Evolutionary conservation across 2,113 vertebrate species (phyloP).

Genomic region (Barbus barbus): DNA sequence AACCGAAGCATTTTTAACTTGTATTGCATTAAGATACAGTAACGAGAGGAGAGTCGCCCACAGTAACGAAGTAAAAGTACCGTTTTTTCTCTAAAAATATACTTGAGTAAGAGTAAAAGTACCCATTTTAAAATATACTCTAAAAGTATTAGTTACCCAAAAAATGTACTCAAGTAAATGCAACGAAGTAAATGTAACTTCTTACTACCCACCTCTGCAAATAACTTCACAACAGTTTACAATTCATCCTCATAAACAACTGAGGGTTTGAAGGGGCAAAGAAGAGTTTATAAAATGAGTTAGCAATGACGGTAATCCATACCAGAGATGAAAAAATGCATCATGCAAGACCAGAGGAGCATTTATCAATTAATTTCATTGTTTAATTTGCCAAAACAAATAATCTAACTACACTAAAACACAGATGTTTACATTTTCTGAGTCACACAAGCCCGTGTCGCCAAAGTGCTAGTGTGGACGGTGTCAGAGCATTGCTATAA

Average conservation of each 20-base stretch:
- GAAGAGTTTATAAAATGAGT: not conserved
- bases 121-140: too few relatives aligned
- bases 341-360: not conserved
- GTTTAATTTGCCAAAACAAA: not conserved
- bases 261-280: conserved; percentile 2
- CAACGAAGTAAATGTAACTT: too few relatives aligned
- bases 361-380: not conserved
- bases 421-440: not conserved
- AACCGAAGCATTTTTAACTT: too few relatives aligned
- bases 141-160: too few relatives aligned
- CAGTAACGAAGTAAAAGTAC: too few relatives aligned
- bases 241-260: conserved; percentile 38
- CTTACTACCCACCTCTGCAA: too few relatives aligned
- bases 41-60: too few relatives aligned
- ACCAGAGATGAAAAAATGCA: not conserved
- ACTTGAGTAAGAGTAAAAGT: too few relatives aligned
- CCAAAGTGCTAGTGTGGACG: not conserved
- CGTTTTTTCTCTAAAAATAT: too few relatives aligned
- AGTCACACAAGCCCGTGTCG: not conserved
- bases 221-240: conserved; percentile 37
- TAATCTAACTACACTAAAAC: not conserved
- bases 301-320: not conserved
- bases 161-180: too few relatives aligned
- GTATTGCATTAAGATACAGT: too few relatives aligned
- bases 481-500: not conserved